Evolutionary conservation across 1,140 invertebrate species (phyloP), one percentile per base, ranked within the genome.

Genomic region (Eumaeus atala): DNA sequence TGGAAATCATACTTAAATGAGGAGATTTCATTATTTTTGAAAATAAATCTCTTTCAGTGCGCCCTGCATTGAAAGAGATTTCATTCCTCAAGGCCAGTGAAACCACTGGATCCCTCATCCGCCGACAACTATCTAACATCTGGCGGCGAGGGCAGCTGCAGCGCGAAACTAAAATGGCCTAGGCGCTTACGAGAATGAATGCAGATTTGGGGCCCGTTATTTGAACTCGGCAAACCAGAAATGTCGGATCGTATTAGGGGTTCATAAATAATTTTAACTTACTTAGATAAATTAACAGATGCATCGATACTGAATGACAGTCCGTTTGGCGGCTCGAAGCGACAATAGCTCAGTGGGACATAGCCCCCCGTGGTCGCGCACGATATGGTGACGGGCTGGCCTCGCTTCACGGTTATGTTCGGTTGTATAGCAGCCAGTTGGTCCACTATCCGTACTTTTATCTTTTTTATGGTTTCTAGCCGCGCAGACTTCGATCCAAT

Each of bases 251-350:
- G n/a, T n/a, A n/a, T n/a, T n/a, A n/a, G n/a, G n/a, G n/a, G n/a
- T n/a, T n/a, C n/a, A n/a, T n/a, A n/a, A 50, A 50, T 12, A 28
- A 21, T 17, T 12, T 4, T 9, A 12, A 77, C 74, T 75, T 64
- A 83, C 80, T 70, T 64, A 4, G 62, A 51, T 7, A 33, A 51
- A 14, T 70, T 84, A 0, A 83, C 67, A 1, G 66, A 61, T 1
- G 72, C 61, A 56, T 77, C 72, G 9, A 86, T 83, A 34, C 70
- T 78, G 59, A 86, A 86, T 0, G 79, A 69, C 11, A 37, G 58
- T 1, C 67, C 77, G 21, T 67, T 74, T 0, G 83, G 83, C 9
- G 80, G 76, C 53, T 83, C 83, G 37, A 86, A 86, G 0, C 83
- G 64, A 33, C 83, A 86, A 50, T 86, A 86, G 5, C 65, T 80